phyloP scores from a whole-genome alignment of 2,888 invertebrate species.

The Yponomeuta cagnagella region DNA sequence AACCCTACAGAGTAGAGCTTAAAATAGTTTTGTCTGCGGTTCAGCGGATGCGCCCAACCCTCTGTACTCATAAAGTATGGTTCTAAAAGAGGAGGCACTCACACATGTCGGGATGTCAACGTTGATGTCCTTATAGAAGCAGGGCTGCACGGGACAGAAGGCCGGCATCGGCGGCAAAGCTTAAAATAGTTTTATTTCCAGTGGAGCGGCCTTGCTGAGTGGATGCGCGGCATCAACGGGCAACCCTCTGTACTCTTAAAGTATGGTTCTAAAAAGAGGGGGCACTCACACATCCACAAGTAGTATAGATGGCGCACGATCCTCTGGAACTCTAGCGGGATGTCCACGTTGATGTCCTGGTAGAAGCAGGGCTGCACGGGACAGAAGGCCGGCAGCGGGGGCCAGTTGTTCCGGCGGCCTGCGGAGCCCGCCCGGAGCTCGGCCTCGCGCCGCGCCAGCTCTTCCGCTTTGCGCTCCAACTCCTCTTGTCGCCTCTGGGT shows the following conservation, averaged over 20 bases:
- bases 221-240: too few relatives aligned
- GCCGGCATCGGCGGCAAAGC: conserved; percentile 92
- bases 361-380: conserved; percentile 99
- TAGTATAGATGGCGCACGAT: conserved; percentile 96
- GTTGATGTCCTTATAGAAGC: conserved; percentile 99
- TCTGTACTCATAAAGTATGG: too few relatives aligned
- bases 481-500: conserved; percentile 90
- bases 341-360: conserved; percentile 99
- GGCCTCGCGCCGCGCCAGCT: conserved; percentile 90
- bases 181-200: too few relatives aligned
- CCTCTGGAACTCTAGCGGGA: conserved; percentile 97
- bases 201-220: too few relatives aligned
- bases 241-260: too few relatives aligned
- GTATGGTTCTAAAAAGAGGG: too few relatives aligned
- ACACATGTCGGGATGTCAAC: conserved; percentile 99
- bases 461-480: conserved; percentile 92
- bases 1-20: too few relatives aligned
- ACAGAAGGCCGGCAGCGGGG: conserved; percentile 94
- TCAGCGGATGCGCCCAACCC: too few relatives aligned
- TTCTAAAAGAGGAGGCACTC: conserved; percentile 50
- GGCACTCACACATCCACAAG: conserved; percentile 94
- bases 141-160: conserved; percentile 95
- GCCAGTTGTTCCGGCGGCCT: conserved; percentile 96
- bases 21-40: too few relatives aligned
- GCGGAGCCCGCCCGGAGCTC: conserved; percentile 82